phyloP scores from a whole-genome alignment of 2,113 vertebrate species.

The Pelmatolapia mariae region DNA sequence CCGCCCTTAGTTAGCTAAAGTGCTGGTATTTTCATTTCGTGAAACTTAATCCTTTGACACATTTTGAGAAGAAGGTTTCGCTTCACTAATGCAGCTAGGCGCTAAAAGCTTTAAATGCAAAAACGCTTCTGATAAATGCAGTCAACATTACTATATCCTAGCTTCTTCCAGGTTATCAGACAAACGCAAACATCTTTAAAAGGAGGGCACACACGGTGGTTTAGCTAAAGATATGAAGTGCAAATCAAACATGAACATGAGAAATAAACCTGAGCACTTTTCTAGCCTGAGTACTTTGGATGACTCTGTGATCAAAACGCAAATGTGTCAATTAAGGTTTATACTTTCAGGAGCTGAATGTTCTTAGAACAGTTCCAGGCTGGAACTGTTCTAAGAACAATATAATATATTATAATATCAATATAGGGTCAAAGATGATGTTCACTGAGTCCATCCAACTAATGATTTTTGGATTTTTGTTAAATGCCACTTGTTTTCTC shows the following conservation, averaged over 20 bases:
- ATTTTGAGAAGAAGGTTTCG: not conserved
- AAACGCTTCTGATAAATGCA: not conserved
- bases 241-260: not conserved
- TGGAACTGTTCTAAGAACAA: not conserved
- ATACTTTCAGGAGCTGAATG: not conserved
- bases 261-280: not conserved
- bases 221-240: not conserved
- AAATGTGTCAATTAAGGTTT: not conserved
- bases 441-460: not conserved
- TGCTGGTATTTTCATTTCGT: not conserved
- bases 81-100: not conserved
- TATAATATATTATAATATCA: not conserved
- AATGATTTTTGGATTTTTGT: not conserved
- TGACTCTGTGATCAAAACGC: not conserved
- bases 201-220: accelerated
- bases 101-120: not conserved
- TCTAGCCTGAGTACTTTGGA: not conserved
- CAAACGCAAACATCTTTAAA: not conserved
- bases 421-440: not conserved
- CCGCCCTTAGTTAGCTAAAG: not conserved
- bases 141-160: accelerated
- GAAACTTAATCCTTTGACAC: not conserved
- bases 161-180: not conserved
- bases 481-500: not conserved
- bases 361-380: not conserved